Evolutionary conservation across 1,140 invertebrate genomes (phyloP).

Genomic region (Neoseiulus cucumeris): DNA sequence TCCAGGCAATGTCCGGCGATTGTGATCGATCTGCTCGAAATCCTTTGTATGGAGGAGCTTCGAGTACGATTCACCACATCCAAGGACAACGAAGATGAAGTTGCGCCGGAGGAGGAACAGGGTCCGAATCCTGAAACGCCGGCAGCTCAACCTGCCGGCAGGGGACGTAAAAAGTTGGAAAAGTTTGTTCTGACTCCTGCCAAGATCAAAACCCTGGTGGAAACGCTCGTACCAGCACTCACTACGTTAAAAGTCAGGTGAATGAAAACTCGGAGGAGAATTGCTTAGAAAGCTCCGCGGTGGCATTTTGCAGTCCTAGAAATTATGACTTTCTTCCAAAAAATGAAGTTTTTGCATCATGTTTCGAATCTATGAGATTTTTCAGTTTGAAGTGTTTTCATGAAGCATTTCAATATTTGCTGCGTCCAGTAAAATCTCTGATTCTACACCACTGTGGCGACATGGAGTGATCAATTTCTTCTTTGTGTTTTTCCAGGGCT

Average conservation of each 20-base stretch:
- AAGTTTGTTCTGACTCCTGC: background rate
- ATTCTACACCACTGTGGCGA: background rate
- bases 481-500: background rate
- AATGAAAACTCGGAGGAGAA: background rate
- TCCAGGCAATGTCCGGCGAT: background rate
- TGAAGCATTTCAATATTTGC: background rate
- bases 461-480: background rate
- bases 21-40: background rate
- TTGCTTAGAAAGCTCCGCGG: background rate
- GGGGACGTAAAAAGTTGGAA: background rate
- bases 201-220: background rate
- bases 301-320: background rate
- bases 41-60: background rate
- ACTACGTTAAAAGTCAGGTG: background rate
- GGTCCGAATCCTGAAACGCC: background rate
- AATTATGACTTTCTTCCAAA: background rate
- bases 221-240: background rate
- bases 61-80: background rate
- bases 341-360: background rate
- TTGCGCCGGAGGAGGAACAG: background rate
- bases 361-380: background rate
- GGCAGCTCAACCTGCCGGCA: background rate
- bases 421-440: background rate
- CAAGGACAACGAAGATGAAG: background rate
- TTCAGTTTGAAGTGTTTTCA: background rate